Base-by-base conservation (phyloP, 1,140 invertebrate genomes). In the Lysiphlebus fabarum region DNA sequence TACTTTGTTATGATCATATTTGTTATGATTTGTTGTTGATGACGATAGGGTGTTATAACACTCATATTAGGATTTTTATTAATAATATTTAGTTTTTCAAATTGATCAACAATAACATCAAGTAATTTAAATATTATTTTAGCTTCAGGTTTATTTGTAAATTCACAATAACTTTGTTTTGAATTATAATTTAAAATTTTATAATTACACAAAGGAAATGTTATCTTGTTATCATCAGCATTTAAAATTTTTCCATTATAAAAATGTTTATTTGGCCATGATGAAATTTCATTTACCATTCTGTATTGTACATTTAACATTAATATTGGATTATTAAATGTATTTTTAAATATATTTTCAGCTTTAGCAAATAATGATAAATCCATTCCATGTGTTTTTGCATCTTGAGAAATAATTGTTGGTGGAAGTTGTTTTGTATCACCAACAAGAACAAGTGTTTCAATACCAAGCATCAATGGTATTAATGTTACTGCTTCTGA, bases 401-500 rank as follows among this genome's bases (percentile, higher is more conserved):
- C 86, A 44, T 80, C 70, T 83, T 17, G 17, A 26, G 55, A 93
- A 58, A 87, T 76, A 10, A 95, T 86, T 7, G 89, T 90, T 1
- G 93, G 90, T 1, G 90, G 88, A 33, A 96, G 75, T 72, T 97
- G 94, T 65, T 89, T 83, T 6, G 88, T 87, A 81, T 98, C 95
- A 0, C 95, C 95, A 14, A 97, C 90, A 41, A 98, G 75, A 14
- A 96, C 84, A 40, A 97, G 79, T 58, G 84, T 87, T 9, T 83
- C 82, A 7, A 93, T 82, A 26, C 84, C 84, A 51, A 89, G 81
- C 65, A 86, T 82, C 4, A 96, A 76, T 0, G 94, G 93, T 53
- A 92, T 84, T 34, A 96, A 74, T n/a, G 87, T 87, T 66, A 92
- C 90, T 0, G 89, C 84, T 75, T 96, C 93, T 12, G 86, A 86